These are phyloP conservation scores for Myotis davidii DNA, from an alignment of 2,113 vertebrate genomes.

Conservation along the genomic window DNA sequence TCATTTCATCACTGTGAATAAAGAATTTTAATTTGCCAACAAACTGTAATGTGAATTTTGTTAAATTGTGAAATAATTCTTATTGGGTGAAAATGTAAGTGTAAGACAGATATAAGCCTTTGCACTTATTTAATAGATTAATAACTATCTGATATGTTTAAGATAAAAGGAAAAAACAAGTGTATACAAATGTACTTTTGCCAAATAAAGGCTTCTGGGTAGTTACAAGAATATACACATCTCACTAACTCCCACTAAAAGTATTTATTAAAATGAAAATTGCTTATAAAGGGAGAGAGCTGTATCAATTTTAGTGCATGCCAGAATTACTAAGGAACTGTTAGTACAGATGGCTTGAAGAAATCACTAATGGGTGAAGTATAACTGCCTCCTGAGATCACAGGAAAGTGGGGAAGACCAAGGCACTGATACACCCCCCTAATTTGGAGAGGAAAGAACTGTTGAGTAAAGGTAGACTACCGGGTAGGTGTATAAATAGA, in stretches of 20 bases:
- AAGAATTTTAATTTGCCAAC: constrained; percentile 32
- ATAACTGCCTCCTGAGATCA: not conserved
- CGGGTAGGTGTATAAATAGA: not conserved
- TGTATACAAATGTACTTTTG: not conserved
- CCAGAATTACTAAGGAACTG: not conserved
- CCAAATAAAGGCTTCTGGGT: not conserved
- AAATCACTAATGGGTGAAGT: not conserved
- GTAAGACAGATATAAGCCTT: not conserved
- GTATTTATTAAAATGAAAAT: not conserved
- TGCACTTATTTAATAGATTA: not conserved
- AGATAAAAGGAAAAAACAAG: not conserved
- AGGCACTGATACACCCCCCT: not conserved
- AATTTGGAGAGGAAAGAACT: not conserved
- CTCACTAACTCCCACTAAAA: not conserved
- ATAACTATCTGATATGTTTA: not conserved
- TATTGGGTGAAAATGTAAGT: constrained; percentile 13
- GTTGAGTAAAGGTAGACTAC: not conserved
- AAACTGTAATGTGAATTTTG: not conserved
- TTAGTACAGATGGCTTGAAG: not conserved
- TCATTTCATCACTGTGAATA: not conserved
- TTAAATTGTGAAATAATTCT: constrained; percentile 14
- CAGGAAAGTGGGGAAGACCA: not conserved
- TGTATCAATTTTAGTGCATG: not conserved
- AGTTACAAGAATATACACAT: not conserved
- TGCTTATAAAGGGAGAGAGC: not conserved